Conservation (phyloP, 2,797 vertebrate genomes). For the Perodicticus potto region DNA sequence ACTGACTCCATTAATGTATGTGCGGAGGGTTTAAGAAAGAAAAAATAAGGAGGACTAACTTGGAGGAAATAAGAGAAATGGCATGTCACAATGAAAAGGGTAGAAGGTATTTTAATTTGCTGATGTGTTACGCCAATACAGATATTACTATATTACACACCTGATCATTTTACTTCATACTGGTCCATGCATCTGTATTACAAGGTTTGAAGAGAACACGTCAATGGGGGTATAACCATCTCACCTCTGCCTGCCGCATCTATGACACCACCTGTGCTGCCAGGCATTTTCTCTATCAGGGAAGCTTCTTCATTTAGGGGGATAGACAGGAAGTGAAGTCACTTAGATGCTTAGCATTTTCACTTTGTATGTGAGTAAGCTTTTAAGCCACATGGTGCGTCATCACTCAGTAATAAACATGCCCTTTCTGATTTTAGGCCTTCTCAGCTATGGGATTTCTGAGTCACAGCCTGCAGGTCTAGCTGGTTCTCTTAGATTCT, state of each 20-base stretch:
- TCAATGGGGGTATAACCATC: rapidly evolving
- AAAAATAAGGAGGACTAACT: not conserved
- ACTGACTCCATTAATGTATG: not conserved
- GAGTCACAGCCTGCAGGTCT: not conserved
- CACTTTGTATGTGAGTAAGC: not conserved
- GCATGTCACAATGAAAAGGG: not conserved
- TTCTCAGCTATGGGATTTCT: not conserved
- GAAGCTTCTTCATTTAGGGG: not conserved
- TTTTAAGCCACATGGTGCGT: not conserved
- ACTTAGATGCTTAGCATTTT: not conserved
- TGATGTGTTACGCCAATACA: too few species aligned
- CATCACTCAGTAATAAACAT: not conserved
- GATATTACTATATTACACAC: not conserved
- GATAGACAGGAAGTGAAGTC: not conserved
- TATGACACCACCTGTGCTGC: too few species aligned
- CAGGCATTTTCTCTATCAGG: not conserved
- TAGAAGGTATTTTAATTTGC: not conserved
- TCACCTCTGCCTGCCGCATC: not conserved
- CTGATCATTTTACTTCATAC: not conserved
- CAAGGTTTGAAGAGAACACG: not conserved
- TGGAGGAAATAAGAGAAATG: not conserved
- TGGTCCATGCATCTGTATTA: not conserved
- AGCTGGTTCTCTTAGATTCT: not conserved
- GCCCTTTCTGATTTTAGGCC: not conserved
- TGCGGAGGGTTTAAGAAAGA: not conserved